Conservation (phyloP, 2,888 invertebrate genomes). For the Polyommatus icarus region DNA sequence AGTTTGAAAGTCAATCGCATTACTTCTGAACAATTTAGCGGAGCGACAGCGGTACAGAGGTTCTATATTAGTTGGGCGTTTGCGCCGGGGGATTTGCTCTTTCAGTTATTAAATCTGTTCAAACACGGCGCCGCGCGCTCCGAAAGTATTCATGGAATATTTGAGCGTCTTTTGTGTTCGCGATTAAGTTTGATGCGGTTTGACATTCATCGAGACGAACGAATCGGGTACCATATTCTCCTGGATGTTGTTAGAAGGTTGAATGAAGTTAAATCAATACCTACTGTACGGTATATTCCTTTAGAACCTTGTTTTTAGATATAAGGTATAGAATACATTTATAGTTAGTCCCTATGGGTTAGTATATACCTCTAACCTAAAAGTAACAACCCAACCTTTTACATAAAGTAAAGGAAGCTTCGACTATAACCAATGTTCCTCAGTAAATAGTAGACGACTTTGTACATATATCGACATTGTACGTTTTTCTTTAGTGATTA, state of each 20-base stretch:
- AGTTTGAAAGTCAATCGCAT: conserved; percentile 13
- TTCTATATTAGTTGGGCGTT: conserved; percentile 40
- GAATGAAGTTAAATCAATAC: not conserved
- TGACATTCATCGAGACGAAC: conserved; percentile 15
- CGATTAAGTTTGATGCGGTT: conserved; percentile 20
- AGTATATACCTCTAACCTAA: too few relatives aligned
- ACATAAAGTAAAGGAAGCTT: too few relatives aligned
- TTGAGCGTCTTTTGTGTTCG: conserved; percentile 21
- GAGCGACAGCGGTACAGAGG: conserved; percentile 24
- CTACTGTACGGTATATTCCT: not conserved
- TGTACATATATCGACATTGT: too few relatives aligned
- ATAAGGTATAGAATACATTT: too few relatives aligned
- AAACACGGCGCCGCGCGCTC: conserved; percentile 32
- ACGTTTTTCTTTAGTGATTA: too few relatives aligned
- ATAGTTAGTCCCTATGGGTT: too few relatives aligned
- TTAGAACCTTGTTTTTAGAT: not conserved
- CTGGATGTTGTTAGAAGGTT: not conserved
- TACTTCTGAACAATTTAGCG: conserved; percentile 22
- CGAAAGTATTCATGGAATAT: conserved; percentile 35
- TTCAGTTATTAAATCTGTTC: conserved; percentile 42
- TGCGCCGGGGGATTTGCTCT: conserved; percentile 37
- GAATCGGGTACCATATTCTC: not conserved
- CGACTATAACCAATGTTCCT: too few relatives aligned
- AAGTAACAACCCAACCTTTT: too few relatives aligned
- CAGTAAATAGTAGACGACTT: not conserved